Conservation (phyloP, 2,797 vertebrate species). For the Lindbergichthys nudifrons region DNA sequence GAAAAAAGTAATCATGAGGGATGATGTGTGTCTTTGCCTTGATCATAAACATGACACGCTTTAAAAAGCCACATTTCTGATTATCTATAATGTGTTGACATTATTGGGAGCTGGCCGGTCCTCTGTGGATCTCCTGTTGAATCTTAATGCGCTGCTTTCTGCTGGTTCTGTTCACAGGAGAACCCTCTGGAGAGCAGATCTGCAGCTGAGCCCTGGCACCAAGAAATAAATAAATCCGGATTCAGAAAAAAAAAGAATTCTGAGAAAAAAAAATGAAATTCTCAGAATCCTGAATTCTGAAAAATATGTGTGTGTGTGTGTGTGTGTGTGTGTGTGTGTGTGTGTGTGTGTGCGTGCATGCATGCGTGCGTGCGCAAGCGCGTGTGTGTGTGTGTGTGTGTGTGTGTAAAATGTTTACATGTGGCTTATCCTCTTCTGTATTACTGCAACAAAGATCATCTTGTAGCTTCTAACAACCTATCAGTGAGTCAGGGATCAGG, state of each 20-base stretch:
- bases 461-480: too few relatives aligned
- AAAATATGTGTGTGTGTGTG: too few relatives aligned
- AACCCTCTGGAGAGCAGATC: constrained; percentile 42
- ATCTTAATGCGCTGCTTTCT: constrained; percentile 68
- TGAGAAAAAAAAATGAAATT: too few relatives aligned
- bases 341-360: too few relatives aligned
- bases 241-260: too few relatives aligned
- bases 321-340: too few relatives aligned
- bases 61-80: constrained; percentile 35
- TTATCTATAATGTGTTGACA: constrained; percentile 50
- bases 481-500: neutral
- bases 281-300: too few relatives aligned
- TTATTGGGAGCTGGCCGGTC: constrained; percentile 32
- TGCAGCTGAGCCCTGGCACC: constrained; percentile 60
- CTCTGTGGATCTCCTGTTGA: constrained; percentile 42
- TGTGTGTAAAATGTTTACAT: too few relatives aligned
- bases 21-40: neutral
- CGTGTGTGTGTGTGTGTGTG: too few relatives aligned
- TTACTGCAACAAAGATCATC: neutral
- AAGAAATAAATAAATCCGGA: neutral
- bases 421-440: too few relatives aligned
- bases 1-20: neutral
- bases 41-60: neutral
- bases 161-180: constrained; percentile 16
- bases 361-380: too few relatives aligned